Evolutionary conservation across 2,888 invertebrate genomes (phyloP).

Genomic region (Dicycla oo): DNA sequence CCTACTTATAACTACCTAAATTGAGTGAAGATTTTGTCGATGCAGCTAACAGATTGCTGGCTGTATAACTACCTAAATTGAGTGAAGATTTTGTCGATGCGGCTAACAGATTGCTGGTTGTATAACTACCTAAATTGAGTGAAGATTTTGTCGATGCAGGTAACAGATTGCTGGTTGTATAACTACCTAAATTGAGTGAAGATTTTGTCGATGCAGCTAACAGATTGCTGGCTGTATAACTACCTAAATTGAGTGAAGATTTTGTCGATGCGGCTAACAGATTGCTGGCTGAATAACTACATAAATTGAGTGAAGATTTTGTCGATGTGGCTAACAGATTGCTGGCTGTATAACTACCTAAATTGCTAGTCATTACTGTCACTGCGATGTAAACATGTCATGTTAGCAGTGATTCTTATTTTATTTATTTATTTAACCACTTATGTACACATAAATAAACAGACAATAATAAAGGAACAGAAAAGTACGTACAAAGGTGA

Average conservation of each 20-base stretch:
- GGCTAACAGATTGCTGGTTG: background rate
- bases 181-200: slow-evolving; percentile 19
- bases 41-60: background rate
- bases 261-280: background rate
- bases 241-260: slow-evolving; percentile 20
- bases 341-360: background rate
- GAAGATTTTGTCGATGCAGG: background rate
- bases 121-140: slow-evolving; percentile 17
- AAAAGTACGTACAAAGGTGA: no score
- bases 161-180: background rate
- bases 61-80: slow-evolving; percentile 12
- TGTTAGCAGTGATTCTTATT: no score
- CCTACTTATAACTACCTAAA: no score
- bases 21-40: slow-evolving; percentile 9
- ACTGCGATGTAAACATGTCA: no score
- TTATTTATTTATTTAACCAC: no score
- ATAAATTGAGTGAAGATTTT: slow-evolving; percentile 17
- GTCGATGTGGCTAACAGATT: background rate
- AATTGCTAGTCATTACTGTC: background rate
- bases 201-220: background rate
- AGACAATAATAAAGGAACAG: no score
- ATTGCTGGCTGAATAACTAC: background rate
- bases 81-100: background rate
- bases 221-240: background rate
- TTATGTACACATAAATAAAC: no score